Evolutionary conservation across 1,140 invertebrate genomes (phyloP), one percentile per base, ranked within the genome.

Genomic region (Drosophila aff.): DNA sequence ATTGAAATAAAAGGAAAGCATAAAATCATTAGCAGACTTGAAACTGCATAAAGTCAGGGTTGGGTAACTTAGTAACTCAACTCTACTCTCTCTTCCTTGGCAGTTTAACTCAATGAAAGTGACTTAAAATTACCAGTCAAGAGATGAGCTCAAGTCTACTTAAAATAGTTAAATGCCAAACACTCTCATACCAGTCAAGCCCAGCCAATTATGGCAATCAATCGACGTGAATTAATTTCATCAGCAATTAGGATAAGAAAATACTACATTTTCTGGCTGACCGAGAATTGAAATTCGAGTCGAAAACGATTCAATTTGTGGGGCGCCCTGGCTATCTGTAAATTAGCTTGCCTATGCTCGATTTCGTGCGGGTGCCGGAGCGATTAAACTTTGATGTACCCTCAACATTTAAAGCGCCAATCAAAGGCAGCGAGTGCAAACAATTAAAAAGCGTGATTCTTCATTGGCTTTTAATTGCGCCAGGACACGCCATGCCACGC

Each of bases 391-490:
- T 79, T 77, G 60, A 76, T 86, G 78, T 82, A 79, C 81, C 65
- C 80, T 67, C 66, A 73, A 67, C 76, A 79, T 86, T 79, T 73
- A 73, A 86, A 75, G 63, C 83, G 76, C 64, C 83, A 87, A 89
- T 89, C 83, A 83, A 81, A 81, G 75, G 73, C 53, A 50, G 73
- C 72, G 76, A 80, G 73, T 66, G 65, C 83, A 89, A 87, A 87
- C 84, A 87, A 87, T 87, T 89, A 87, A 87, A 89, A 89, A 72
- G 71, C 71, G 81, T 74, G 67, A 71, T 79, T 66, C 65, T 74
- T 61, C 81, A 75, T 84, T 77, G 72, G 68, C 62, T 81, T 87
- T 84, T 89, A 87, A 87, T 87, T 87, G 84, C 84, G 43, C 52
- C 73, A 59, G 81, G 77, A 87, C 84, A 87, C 78, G 84, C 84